These are phyloP conservation scores for Halesus radiatus DNA, from an alignment of 1,140 invertebrate species.

Conservation along the genomic window DNA sequence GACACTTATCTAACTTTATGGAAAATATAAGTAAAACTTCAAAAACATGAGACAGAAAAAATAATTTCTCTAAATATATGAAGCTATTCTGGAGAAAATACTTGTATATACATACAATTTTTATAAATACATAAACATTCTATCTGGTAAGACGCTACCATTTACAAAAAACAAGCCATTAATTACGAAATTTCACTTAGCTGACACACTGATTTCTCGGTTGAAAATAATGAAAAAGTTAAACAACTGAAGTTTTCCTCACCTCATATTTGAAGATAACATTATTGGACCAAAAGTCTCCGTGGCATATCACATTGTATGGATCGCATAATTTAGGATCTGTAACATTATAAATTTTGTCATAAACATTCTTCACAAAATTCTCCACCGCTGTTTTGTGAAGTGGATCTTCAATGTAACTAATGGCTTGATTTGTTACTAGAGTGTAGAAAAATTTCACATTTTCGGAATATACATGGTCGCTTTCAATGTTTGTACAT, in stretches of 20 bases:
- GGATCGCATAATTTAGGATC: conserved; percentile 8
- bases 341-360: not conserved
- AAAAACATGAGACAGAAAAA: too few relatives aligned
- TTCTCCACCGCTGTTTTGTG: not conserved
- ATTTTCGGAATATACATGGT: not conserved
- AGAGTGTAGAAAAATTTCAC: not conserved
- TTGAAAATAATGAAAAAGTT: too few relatives aligned
- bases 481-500: not conserved
- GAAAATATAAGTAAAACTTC: too few relatives aligned
- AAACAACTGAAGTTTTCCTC: not conserved
- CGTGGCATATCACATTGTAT: conserved; percentile 39
- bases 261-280: conserved; percentile 46
- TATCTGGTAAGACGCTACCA: too few relatives aligned
- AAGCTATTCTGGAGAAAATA: too few relatives aligned
- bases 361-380: not conserved
- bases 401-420: not conserved
- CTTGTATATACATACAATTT: too few relatives aligned
- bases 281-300: conserved; percentile 45
- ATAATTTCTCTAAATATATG: too few relatives aligned
- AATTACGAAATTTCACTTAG: too few relatives aligned
- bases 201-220: too few relatives aligned
- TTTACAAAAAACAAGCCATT: too few relatives aligned
- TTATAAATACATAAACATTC: too few relatives aligned
- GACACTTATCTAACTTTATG: too few relatives aligned
- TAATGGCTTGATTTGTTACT: not conserved